Evolutionary conservation across 2,888 invertebrate species (phyloP).

Genomic region (Pristionchus exspectatus): DNA sequence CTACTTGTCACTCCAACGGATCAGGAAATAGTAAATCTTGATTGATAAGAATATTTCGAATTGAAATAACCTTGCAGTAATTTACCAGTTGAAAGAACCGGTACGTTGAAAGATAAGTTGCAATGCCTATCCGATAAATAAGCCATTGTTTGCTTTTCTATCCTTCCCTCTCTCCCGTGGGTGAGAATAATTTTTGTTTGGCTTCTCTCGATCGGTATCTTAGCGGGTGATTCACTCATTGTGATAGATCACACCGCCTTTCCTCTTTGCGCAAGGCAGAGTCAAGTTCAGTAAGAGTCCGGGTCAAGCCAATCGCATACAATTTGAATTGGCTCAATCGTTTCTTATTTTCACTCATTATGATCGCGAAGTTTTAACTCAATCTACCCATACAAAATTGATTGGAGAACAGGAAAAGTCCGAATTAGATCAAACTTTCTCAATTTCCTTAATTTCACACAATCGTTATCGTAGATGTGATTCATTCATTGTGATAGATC

Average conservation of each 20-base stretch:
- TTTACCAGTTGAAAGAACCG: not conserved
- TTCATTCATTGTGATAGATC: too few relatives aligned
- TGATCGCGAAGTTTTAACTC: too few relatives aligned
- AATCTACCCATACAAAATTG: too few relatives aligned
- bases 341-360: too few relatives aligned
- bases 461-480: too few relatives aligned
- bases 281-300: not conserved
- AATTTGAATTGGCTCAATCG: too few relatives aligned
- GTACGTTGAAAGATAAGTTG: not conserved
- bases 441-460: too few relatives aligned
- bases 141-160: not conserved
- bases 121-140: not conserved
- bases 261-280: not conserved
- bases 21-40: not conserved
- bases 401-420: too few relatives aligned
- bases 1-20: not conserved
- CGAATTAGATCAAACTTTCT: too few relatives aligned
- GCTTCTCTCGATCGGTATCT: constrained; percentile 1
- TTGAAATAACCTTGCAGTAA: not conserved
- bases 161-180: constrained; percentile 2
- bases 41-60: not conserved
- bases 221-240: not conserved
- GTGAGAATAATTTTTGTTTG: constrained; percentile 13
- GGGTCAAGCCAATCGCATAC: not conserved
- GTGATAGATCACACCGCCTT: not conserved